Evolutionary conservation across 2,888 invertebrate genomes (phyloP), one percentile per base, ranked within the genome.

Genomic region (Phortica okadai): DNA sequence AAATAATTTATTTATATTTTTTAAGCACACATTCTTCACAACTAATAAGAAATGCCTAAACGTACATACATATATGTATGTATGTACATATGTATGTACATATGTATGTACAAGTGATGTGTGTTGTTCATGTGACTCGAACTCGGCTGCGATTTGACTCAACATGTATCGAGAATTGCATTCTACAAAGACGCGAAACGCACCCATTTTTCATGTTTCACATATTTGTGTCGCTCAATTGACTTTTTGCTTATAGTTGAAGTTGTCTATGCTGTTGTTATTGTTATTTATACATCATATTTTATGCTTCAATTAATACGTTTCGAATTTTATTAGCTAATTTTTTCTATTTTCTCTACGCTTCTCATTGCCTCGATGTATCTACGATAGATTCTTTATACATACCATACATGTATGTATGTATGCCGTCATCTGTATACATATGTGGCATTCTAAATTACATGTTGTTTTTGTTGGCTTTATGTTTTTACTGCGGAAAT

Each of bases 261-360:
- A 11, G 50, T 50, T 50, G 50, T 50, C 50, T 8, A 50, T 50
- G 8, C 14, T 50, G 50, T 50, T 11, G 50, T 50, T 50, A 1
- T 62, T 66, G 6, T 42, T 66, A 2, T 33, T 33, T 66, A n/a
- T 66, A 41, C 66, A 66, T 66, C 82, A 81, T 77, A 81, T 84
- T 83, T 84, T 79, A 82, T 82, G 84, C 76, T 82, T 81, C 85
- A 86, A 86, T 86, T 86, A 85, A 82, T 81, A 79, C 80, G 76
- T 82, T 84, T 81, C 77, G 78, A 77, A 80, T 81, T 79, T 81
- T 82, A 81, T 83, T 78, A 81, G 76, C 79, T 80, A 21, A 45
- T 50, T 42, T 72, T 25, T 54, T 25, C 41, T 54, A 10, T 44
- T 54, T 70, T 25, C 1, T 8, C 16, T 7, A 16, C 62, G 25